Base-by-base conservation (phyloP, 2,797 vertebrate species). In the Platalea minor region DNA sequence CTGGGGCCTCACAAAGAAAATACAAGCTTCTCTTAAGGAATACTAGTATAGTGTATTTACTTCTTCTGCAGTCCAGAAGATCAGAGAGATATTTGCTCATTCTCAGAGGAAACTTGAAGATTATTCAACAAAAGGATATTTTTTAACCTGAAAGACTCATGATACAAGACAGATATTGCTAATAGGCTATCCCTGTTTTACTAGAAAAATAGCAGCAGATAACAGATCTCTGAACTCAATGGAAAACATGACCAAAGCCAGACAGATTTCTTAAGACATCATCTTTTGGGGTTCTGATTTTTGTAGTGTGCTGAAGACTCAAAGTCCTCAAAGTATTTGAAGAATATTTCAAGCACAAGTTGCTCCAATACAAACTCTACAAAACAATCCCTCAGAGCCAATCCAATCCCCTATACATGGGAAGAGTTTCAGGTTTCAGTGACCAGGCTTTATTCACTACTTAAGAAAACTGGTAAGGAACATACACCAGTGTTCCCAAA, bases 391-490 rank as follows among this genome's bases (percentile, higher is more conserved):
- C 39, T 61, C 13, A 25, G 20, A 60, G 35, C 26, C 68, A 33
- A 51, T 12, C 17, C 8, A 80, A 54, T 20, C 4, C 31, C 24
- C 41, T 37, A 1, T 4, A 41, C 5, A 2, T 1, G 8, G 23
- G 17, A 50, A 92, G 46, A 13, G 19, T 48, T 84, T 74, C 31
- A 41, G 11, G 21, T 80, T 83, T 59, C 80, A 75, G 21, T 7
- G 7, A 41, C 14, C 31, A 68, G 23, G 59, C 29, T 82, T 82
- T 68, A 53, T 6, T 85, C 54, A 45, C 31, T 50, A 16, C 17
- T 54, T 33, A 10, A 2, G 13, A 84, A 84, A 85, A 53, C 28
- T 28, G 50, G 5, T 25, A 78, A 63, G 33, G 65, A 86, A 83
- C 20, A 35, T 4, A 39, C 8, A 45, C 5, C 23, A 63, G 29